Base-by-base conservation (phyloP, 2,113 vertebrate species). In the Solenodon paradoxus region DNA sequence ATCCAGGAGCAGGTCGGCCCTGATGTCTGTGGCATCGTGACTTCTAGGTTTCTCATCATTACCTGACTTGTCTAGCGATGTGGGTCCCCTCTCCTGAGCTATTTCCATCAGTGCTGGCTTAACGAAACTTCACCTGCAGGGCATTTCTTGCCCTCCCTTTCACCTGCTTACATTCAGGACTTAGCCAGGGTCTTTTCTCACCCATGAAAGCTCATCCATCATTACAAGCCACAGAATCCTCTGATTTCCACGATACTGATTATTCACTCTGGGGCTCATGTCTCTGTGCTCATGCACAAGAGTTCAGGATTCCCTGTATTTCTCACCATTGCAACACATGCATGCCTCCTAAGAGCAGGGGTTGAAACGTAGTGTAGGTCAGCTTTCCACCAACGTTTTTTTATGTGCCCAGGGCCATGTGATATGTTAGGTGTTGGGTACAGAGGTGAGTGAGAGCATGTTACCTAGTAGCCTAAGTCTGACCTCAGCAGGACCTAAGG, bases 1-100 rank as follows among this genome's bases (percentile, higher is more conserved):
- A 9, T 3, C 35, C 22, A 13, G 57, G 42, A n/a, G 28, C 1
- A 0, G 5, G 28, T 38, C 9, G 30, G 15, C 22, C 64, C 30
- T 35, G 64, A 16, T 5, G n/a, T 20, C 28, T 61, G 3, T 0
- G 3, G 26, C 20, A 1, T 55, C 10, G 38, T 63, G 5, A 16
- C 28, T 49, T 28, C 24, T 8, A 24, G 3, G 9, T 47, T 32
- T 19, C 66, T 45, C 10, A 6, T 2, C 19, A 3, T 3, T 28
- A 24, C 6, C 30, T 3, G 0, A 38, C 38, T 92, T 38, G 28
- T 51, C 32, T 19, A 2, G 8, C 2, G 15, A 20, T 15, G 2
- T 22, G 38, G 35, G 22, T 16, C 49, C 30, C 42, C 10, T 55
- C 55, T 49, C 3, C 9, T 19, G 22, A 0, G 47, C n/a, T 74